Evolutionary conservation across 2,113 vertebrate species (phyloP), one percentile per base, ranked within the genome.

Genomic region (Rousettus leschenaultii): DNA sequence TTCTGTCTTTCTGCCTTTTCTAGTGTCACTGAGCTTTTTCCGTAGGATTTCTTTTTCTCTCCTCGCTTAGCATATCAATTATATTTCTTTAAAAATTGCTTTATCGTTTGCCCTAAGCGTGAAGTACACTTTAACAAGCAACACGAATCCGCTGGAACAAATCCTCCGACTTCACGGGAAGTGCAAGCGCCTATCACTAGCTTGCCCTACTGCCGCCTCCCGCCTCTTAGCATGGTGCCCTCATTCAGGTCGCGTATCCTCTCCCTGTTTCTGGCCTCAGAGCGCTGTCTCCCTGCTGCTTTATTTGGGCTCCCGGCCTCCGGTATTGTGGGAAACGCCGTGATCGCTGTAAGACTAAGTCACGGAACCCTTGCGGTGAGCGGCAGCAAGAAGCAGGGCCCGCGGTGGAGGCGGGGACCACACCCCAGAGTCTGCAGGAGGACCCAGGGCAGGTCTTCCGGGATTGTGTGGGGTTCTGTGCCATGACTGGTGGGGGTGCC

Each of bases 401-500:
- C 24, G 1, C 22, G 80, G 35, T 18, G 19, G 35, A 6, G 30
- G 55, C 22, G 24, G 51, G 53, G 28, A 12, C n/a, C 12, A 2
- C 14, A 28, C 12, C n/a, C 30, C 3, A 53, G 45, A 13, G 24
- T 7, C 73, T 21, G 13, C 26, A 11, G 24, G 22, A 33, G 10
- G 55, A 16, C 2, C 19, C 48, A 7, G 51, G 61, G n/a, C 14
- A 8, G 48, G 28, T 53, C 18, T 75, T 4, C 61, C 40, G 65
- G 38, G 5, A 35, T 12, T 1, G 9, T 3, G 0, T 14, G 11
- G 11, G 30, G 61, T 10, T 66, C 45, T 43, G 22, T 24, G 6
- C 59, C 7, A 3, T 22, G n/a, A 35, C 2, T 5, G 18, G 14
- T 13, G 48, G 48, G 48, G 48, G 28, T 21, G 4, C 30, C 6